Evolutionary conservation across 2,888 invertebrate species (phyloP), one percentile per base, ranked within the genome.

Genomic region (Aspidiotus rigidus): DNA sequence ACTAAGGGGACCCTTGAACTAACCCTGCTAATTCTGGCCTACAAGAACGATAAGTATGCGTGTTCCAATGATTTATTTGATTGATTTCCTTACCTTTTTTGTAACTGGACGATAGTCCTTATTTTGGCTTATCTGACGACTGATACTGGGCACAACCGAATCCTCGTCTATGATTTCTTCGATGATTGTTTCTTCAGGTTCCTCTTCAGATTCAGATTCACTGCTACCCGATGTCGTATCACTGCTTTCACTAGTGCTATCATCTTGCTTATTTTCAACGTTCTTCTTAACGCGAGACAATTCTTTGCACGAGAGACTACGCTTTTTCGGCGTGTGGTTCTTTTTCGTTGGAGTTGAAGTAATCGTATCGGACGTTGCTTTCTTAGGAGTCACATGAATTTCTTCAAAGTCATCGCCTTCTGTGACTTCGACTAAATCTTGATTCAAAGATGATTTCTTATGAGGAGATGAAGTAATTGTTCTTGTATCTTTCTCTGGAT

Each of bases 141-240:
- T 28, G 5, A 28, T 28, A 5, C 28, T 28, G 28, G 28, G 28
- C 28, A 28, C 28, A 28, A 28, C 28, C 28, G 28, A 49, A n/a
- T 49, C 49, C 9, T 59, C 44, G 8, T 67, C 67, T 15, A 53
- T 8, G 28, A 60, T 53, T 16, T 67, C 67, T 28, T 67, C 67
- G 7, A 67, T 67, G 2, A 15, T 60, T 7, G 59, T 60, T 10
- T 7, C 59, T 17, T 39, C 59, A 7, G 7, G 16, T 39, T 28
- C 28, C 16, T 39, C 28, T 59, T 59, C 59, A 10, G 17, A 17
- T 7, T 28, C 28, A 17, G 59, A 59, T 7, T 28, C 59, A 39
- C 55, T 17, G 11, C 16, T 60, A 2, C 7, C 60, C 7, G 28
- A 44, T n/a, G 53, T 9, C 5, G 28, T 28, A 16, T 11, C 11